Base-by-base conservation (phyloP, 1,140 invertebrate genomes). In the Zeugodacus cucurbitae region DNA sequence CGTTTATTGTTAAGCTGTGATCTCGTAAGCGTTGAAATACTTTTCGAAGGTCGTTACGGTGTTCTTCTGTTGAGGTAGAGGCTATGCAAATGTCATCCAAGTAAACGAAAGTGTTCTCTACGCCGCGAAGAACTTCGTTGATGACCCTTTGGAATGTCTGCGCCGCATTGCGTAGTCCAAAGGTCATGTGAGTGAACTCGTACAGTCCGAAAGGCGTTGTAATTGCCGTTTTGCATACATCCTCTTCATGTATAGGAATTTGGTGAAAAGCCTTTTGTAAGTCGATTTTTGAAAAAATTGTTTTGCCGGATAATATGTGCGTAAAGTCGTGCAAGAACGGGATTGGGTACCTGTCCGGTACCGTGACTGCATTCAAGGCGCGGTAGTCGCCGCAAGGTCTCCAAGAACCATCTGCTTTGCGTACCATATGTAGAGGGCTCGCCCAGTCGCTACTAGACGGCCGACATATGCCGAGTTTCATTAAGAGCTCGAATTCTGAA, bases 401-500 rank as follows among this genome's bases (percentile, higher is more conserved):
- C 89, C 87, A 88, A 22, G 62, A 37, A 6, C 70, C 70, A 70
- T 88, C 44, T 57, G n/a, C 32, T 86, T 88, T 88, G 62, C 29
- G 87, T 17, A 59, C 64, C 17, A 70, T 62, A 57, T 86, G 88
- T 64, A 88, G 54, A 7, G 86, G n/a, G n/a, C n/a, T n/a, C n/a
- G n/a, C n/a, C n/a, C n/a, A n/a, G n/a, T n/a, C n/a, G n/a, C n/a
- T n/a, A n/a, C n/a, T n/a, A n/a, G n/a, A n/a, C n/a, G n/a, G n/a
- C n/a, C n/a, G n/a, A n/a, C n/a, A n/a, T n/a, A 88, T 89, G 5
- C 26, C 87, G 90, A 89, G 90, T 64, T 88, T 88, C 29, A 22
- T 88, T 90, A 4, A 95, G 85, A 1, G 90, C 89, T 48, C 95
- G 90, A 88, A 95, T 93, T 91, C 93, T 93, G 89, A 94, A 95